A percentile compares a stretch with the other conserved stretches of the same genome.
These are phyloP conservation scores for Blastomussa wellsi DNA, from an alignment of 92 coral and sea anemone species.

Conservation along the genomic window DNA sequence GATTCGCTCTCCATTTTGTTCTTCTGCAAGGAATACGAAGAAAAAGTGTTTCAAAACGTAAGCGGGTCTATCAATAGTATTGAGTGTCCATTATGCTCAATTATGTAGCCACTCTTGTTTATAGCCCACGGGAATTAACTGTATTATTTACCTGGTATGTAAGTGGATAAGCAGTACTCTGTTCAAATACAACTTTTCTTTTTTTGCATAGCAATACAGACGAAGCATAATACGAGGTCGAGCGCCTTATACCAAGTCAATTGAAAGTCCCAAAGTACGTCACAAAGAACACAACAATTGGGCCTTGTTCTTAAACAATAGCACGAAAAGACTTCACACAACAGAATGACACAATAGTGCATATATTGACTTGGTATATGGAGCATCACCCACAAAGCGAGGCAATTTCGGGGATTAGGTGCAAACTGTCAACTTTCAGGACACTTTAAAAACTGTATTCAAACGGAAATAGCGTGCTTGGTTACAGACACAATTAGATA, in stretches of 20 bases:
- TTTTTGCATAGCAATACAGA: background rate
- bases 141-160: background rate
- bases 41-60: background rate
- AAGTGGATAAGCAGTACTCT: background rate
- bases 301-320: too few species aligned
- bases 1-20: constrained; percentile 62
- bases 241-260: too few species aligned
- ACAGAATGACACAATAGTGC: too few species aligned
- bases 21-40: constrained; percentile 28
- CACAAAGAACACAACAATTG: too few species aligned
- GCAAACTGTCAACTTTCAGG: background rate
- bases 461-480: too few species aligned
- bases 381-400: too few species aligned
- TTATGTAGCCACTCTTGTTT: background rate
- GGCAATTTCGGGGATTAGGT: background rate
- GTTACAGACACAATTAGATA: background rate
- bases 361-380: too few species aligned
- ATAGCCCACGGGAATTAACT: background rate
- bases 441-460: too few species aligned
- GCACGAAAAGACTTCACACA: too few species aligned
- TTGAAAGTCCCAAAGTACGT: too few species aligned
- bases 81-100: background rate
- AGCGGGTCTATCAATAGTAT: too few species aligned
- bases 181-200: background rate
- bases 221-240: too few species aligned